A percentile compares a stretch with the other conserved stretches of the same genome.
Conservation (phyloP, 2,888 invertebrate species). For the Xanthostigma xanthostigma region DNA sequence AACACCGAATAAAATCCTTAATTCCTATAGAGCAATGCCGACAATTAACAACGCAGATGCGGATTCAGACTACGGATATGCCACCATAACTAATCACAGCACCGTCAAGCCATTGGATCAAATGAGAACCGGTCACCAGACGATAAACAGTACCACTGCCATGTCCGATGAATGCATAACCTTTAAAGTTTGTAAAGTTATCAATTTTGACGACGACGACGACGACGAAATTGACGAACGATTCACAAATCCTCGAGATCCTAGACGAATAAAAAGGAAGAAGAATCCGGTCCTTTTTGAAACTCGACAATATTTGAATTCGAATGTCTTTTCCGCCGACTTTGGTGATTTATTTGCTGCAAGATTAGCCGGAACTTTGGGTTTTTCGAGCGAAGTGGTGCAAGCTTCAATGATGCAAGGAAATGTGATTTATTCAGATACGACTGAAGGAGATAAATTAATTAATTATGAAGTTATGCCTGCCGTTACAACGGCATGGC, state of each 20-base stretch:
- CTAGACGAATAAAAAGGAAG: conserved; percentile 8
- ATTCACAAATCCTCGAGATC: conserved; percentile 1
- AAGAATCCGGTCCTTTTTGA: conserved; percentile 17
- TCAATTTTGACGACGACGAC: conserved; percentile 15
- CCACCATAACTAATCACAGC: conserved; percentile 41
- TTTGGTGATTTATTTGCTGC: conserved; percentile 50
- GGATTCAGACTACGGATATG: conserved; percentile 46
- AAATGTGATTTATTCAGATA: conserved; percentile 48
- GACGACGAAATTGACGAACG: conserved; percentile 10
- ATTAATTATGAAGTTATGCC: conserved; percentile 52
- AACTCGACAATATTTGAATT: conserved; percentile 39
- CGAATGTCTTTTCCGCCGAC: conserved; percentile 49
- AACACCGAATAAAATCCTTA: no score
- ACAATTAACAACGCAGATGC: conserved; percentile 21
- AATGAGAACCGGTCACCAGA: conserved; percentile 22
- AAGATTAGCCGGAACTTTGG: conserved; percentile 40
- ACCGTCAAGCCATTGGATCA: conserved; percentile 40
- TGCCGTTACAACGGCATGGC: conserved; percentile 57
- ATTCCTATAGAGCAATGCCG: no score
- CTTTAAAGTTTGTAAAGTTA: conserved; percentile 25
- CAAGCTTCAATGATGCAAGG: conserved; percentile 43
- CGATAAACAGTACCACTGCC: no score
- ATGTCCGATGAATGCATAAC: conserved; percentile 32
- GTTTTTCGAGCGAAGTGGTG: conserved; percentile 37
- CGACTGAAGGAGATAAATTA: conserved; percentile 25